Percentiles rank a stretch among this genome's conserved stretches.
Evolutionary conservation across 1,140 invertebrate species (phyloP).

Genomic region (Atta texana): DNA sequence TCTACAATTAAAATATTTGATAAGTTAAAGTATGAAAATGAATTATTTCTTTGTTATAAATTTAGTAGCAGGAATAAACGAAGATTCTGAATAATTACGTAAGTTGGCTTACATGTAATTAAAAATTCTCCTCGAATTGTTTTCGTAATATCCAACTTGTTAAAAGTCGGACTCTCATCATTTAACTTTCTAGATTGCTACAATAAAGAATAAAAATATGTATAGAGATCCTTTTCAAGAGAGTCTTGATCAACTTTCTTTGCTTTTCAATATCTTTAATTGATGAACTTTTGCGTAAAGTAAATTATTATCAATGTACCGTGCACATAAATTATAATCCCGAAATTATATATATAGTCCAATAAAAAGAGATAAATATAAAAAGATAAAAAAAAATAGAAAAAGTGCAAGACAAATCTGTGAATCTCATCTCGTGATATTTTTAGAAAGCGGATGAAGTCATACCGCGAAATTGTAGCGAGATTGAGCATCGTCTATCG

Average conservation of each 20-base stretch:
- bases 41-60: conserved; percentile 10
- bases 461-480: conserved; percentile 43
- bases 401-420: neutral
- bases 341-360: neutral
- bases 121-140: neutral
- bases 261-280: conserved; percentile 1
- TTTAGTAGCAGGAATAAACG: neutral
- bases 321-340: neutral
- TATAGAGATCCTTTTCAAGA: neutral
- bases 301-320: neutral
- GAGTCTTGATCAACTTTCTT: neutral
- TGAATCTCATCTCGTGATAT: conserved; percentile 22
- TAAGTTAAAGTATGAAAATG: neutral
- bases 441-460: conserved; percentile 36
- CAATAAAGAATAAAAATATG: conserved; percentile 8
- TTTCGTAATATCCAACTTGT: neutral
- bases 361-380: neutral
- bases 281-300: neutral
- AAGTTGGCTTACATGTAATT: neutral
- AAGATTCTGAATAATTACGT: neutral
- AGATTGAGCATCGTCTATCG: conserved; percentile 30
- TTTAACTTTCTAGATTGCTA: conserved; percentile 10
- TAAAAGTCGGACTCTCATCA: neutral
- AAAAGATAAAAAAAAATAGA: no score
- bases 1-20: neutral